Evolutionary conservation across 2,888 invertebrate species (phyloP).

Genomic region (Drosophila limbata): DNA sequence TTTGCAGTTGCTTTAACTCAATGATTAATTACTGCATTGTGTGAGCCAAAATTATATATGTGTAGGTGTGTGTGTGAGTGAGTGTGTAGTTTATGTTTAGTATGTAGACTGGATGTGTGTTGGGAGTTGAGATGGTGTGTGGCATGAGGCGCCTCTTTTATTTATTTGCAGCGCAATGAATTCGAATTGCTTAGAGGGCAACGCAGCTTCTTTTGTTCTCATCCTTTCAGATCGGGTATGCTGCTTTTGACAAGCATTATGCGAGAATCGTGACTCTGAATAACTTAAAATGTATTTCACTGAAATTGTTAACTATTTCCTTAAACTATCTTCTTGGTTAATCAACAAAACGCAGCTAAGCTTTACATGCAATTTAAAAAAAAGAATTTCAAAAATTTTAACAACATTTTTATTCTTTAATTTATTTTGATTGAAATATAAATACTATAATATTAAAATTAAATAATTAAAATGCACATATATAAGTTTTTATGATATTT

Average conservation of each 20-base stretch:
- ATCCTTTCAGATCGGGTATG: conserved; percentile 1
- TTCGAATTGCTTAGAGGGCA: conserved; percentile 43
- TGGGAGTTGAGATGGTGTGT: conserved; percentile 16
- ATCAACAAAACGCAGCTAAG: background rate
- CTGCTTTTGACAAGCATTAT: conserved; percentile 6
- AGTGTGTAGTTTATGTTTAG: conserved; percentile 12
- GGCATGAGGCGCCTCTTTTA: conserved; percentile 50
- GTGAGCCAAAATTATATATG: background rate
- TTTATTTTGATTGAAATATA: too few species aligned
- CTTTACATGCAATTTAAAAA: background rate
- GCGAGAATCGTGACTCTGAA: background rate
- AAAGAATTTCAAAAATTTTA: background rate
- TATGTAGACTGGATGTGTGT: background rate
- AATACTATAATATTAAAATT: too few species aligned
- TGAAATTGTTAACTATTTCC: background rate
- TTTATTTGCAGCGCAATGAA: conserved; percentile 71
- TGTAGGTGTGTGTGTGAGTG: background rate
- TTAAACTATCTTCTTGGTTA: background rate
- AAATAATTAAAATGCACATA: too few species aligned
- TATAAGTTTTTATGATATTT: background rate
- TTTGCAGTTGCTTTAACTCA: conserved; percentile 66
- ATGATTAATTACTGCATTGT: conserved; percentile 71
- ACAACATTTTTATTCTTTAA: too few species aligned
- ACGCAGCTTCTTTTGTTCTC: conserved; percentile 34
- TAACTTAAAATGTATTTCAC: background rate